phyloP scores from a whole-genome alignment of 2,888 invertebrate genomes.

The Phengaris alcon region DNA sequence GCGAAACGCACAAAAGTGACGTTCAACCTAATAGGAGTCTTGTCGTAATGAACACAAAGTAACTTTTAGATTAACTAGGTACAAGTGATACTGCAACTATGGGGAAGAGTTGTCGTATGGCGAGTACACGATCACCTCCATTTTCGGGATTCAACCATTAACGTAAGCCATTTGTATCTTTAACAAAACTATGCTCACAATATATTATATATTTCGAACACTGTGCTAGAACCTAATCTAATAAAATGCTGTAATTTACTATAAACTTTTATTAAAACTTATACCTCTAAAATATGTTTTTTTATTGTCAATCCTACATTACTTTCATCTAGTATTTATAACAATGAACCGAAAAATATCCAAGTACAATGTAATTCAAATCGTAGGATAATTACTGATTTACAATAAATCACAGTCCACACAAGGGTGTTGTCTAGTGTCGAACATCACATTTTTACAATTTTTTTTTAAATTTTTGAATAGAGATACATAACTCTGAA shows the following conservation, averaged over 20 bases:
- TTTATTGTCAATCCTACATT: slow-evolving; percentile 43
- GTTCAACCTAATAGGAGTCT: slow-evolving; percentile 43
- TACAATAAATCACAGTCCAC: too few relatives aligned
- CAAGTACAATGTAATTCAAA: too few relatives aligned
- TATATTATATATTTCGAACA: slow-evolving; percentile 68
- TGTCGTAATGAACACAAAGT: slow-evolving; percentile 41
- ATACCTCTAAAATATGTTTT: slow-evolving; percentile 67
- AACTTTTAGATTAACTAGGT: slow-evolving; percentile 45
- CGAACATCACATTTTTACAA: too few relatives aligned
- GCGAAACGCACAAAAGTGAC: slow-evolving; percentile 68
- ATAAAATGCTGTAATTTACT: slow-evolving; percentile 75
- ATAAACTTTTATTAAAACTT: slow-evolving; percentile 78
- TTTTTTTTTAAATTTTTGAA: too few relatives aligned
- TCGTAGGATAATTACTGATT: too few relatives aligned
- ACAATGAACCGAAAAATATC: too few relatives aligned
- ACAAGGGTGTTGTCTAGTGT: too few relatives aligned
- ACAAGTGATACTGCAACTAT: slow-evolving; percentile 68
- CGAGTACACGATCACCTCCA: slow-evolving; percentile 45
- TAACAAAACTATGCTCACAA: slow-evolving; percentile 70
- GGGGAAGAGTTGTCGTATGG: slow-evolving; percentile 75
- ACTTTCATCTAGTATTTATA: too few relatives aligned
- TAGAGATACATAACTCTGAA: too few relatives aligned
- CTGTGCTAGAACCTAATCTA: slow-evolving; percentile 73
- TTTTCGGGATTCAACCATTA: slow-evolving; percentile 50
- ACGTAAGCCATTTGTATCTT: slow-evolving; percentile 59